A percentile compares a stretch with the other conserved stretches of the same genome.
Evolutionary conservation across 1,140 invertebrate genomes (phyloP).

Genomic region (Apis dorsata): DNA sequence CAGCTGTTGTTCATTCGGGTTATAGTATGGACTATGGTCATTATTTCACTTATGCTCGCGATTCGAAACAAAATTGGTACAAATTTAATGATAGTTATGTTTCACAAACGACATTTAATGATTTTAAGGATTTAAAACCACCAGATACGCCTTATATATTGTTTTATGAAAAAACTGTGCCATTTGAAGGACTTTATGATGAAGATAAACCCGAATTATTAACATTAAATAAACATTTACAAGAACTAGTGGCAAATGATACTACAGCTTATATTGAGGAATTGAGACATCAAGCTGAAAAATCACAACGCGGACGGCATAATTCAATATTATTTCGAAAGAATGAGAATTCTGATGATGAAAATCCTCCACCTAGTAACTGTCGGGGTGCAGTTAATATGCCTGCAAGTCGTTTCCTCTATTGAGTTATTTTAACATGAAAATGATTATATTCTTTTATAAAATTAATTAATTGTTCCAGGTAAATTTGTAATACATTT

Average conservation of each 20-base stretch:
- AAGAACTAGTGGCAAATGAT: conserved; percentile 79
- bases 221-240: conserved; percentile 76
- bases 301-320: conserved; percentile 47
- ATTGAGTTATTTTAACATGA: conserved; percentile 38
- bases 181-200: conserved; percentile 59
- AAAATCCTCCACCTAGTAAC: conserved; percentile 73
- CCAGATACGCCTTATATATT: conserved; percentile 91
- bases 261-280: conserved; percentile 65
- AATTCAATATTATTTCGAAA: conserved; percentile 38
- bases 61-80: conserved; percentile 86
- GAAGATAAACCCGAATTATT: conserved; percentile 72
- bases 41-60: conserved; percentile 90
- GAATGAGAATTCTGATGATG: conserved; percentile 72
- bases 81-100: conserved; percentile 90
- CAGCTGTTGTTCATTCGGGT: conserved; percentile 91
- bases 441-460: conserved; percentile 32
- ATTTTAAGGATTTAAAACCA: conserved; percentile 84
- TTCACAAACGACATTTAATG: conserved; percentile 81
- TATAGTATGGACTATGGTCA: conserved; percentile 91
- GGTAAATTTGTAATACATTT: conserved; percentile 43
- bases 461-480: conserved; percentile 15
- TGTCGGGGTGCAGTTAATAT: conserved; percentile 70
- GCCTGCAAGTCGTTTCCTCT: conserved; percentile 65
- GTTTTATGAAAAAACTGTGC: conserved; percentile 83
- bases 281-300: conserved; percentile 69